A percentile compares a stretch with the other conserved stretches of the same genome.
These are phyloP conservation scores for Carassius carassius DNA, from an alignment of 2,113 vertebrate genomes.

Conservation along the genomic window DNA sequence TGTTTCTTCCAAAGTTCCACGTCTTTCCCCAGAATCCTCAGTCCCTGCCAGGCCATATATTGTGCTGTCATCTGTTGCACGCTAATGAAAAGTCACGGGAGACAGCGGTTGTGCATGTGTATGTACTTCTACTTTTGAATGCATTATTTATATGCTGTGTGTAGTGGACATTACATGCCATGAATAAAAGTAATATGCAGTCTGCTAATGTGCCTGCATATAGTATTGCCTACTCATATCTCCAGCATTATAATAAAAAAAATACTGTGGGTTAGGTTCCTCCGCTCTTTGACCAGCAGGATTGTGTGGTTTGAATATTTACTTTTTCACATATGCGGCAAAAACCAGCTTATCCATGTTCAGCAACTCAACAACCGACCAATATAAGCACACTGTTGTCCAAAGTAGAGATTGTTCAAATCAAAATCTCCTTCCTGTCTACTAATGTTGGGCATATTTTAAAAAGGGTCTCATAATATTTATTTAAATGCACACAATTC, in stretches of 20 bases:
- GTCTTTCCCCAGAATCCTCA: slow-evolving; percentile 72
- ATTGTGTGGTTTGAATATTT: slow-evolving; percentile 42
- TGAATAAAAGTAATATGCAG: background rate
- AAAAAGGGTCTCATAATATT: slow-evolving; percentile 19
- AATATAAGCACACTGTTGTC: slow-evolving; percentile 44
- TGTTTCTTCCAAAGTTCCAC: slow-evolving; percentile 76
- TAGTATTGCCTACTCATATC: background rate
- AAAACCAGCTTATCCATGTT: slow-evolving; percentile 42
- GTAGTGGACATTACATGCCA: background rate
- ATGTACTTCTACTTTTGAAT: slow-evolving; percentile 22
- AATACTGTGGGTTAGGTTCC: background rate
- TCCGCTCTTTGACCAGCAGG: background rate
- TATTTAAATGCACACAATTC: slow-evolving; percentile 18
- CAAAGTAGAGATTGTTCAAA: slow-evolving; percentile 25
- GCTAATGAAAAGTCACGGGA: slow-evolving; percentile 69
- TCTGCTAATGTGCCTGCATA: background rate
- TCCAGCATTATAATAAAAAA: slow-evolving; percentile 13
- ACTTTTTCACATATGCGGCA: slow-evolving; percentile 28
- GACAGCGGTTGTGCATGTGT: slow-evolving; percentile 44
- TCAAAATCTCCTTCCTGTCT: slow-evolving; percentile 29
- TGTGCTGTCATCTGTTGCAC: slow-evolving; percentile 67
- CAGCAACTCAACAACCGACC: slow-evolving; percentile 37
- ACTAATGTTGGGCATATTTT: slow-evolving; percentile 31
- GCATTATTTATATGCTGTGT: background rate
- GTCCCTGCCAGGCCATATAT: slow-evolving; percentile 71